Conservation (phyloP, 2,113 vertebrate genomes). For the Papio anubis region DNA sequence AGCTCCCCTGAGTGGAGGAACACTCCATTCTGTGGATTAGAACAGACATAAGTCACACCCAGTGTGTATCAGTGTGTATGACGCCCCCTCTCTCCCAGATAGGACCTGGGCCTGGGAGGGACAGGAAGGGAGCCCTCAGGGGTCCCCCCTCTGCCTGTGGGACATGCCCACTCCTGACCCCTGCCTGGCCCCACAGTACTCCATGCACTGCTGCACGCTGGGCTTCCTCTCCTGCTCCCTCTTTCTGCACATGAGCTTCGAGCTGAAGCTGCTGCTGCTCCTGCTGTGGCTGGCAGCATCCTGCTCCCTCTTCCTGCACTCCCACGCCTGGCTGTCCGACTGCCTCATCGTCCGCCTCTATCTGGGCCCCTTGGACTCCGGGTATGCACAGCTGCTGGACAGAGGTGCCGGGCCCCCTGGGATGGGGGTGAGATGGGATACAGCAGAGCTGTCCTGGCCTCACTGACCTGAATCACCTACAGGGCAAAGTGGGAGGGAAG, state of each 20-base stretch:
- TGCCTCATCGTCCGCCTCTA: slow-evolving; percentile 86
- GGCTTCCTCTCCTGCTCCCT: slow-evolving; percentile 91
- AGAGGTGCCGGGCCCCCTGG: background rate
- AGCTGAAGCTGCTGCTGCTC: slow-evolving; percentile 88
- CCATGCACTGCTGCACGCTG: slow-evolving; percentile 91
- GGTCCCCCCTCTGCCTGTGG: background rate
- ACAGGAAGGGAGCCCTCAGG: background rate
- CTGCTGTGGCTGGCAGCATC: slow-evolving; percentile 90
- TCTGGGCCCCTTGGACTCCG: slow-evolving; percentile 75
- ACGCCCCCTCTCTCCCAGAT: background rate
- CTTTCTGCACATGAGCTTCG: slow-evolving; percentile 88
- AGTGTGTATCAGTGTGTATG: background rate
- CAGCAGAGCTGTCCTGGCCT: background rate
- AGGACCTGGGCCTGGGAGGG: background rate
- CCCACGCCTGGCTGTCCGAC: slow-evolving; percentile 83
- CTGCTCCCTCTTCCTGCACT: slow-evolving; percentile 89
- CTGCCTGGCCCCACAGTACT: slow-evolving; percentile 85
- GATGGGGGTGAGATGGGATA: background rate
- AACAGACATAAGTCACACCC: background rate
- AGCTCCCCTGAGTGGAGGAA: background rate
- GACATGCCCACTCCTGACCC: background rate
- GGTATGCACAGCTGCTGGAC: background rate
- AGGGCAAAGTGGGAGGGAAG: background rate
- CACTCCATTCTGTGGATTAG: background rate
- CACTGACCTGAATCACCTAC: background rate